Conservation (phyloP, 2,797 vertebrate species). For the Syngnathus acus region DNA sequence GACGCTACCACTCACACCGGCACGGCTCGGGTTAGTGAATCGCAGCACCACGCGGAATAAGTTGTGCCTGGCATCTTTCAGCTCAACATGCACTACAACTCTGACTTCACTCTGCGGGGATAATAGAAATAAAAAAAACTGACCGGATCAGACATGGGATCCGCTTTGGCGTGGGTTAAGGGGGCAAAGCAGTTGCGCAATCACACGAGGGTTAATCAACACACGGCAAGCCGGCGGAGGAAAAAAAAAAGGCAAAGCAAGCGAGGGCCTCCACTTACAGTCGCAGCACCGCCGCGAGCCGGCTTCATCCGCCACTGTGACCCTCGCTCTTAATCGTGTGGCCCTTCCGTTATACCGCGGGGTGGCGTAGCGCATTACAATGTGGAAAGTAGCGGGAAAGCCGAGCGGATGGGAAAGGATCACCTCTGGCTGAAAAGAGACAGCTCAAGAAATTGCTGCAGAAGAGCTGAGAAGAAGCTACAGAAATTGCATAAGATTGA, state of each 20-base stretch:
- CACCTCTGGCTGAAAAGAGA: conserved; percentile 80
- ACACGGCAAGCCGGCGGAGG: conserved; percentile 25
- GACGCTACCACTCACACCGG: conserved; percentile 69
- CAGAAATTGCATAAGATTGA: background rate
- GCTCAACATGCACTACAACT: conserved; percentile 76
- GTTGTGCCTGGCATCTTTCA: conserved; percentile 66
- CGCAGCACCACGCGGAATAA: conserved; percentile 81
- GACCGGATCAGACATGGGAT: conserved; percentile 21
- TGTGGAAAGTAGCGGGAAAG: conserved; percentile 75
- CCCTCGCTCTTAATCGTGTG: conserved; percentile 63
- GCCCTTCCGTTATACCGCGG: conserved; percentile 54
- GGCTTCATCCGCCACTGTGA: conserved; percentile 74
- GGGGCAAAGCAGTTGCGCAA: conserved; percentile 12
- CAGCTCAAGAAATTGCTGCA: conserved; percentile 20
- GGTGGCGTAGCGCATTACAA: conserved; percentile 74
- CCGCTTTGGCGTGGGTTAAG: conserved; percentile 11
- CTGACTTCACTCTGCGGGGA: conserved; percentile 84
- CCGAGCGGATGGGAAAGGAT: conserved; percentile 69
- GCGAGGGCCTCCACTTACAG: conserved; percentile 75
- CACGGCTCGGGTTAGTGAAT: conserved; percentile 76
- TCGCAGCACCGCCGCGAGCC: conserved; percentile 74
- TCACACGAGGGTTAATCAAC: conserved; percentile 29
- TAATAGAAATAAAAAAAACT: conserved; percentile 44
- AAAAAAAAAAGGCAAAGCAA: conserved; percentile 17
- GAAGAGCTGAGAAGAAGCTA: background rate